Percentiles rank a stretch among this genome's conserved stretches.
Evolutionary conservation across 2,113 vertebrate species (phyloP).

Genomic region (Pelecanoides urinatrix): DNA sequence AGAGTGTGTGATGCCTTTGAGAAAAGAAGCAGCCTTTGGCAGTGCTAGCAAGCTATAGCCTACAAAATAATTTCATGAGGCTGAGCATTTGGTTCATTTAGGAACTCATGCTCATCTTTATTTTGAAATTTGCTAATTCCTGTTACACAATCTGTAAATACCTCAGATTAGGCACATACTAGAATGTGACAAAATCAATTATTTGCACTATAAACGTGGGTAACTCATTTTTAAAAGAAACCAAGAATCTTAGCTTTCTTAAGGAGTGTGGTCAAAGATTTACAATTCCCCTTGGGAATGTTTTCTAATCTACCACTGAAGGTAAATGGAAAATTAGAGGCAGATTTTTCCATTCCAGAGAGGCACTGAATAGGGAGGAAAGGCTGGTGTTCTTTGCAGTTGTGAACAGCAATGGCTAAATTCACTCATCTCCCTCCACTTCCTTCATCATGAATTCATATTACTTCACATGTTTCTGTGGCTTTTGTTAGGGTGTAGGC

Average conservation of each 20-base stretch:
- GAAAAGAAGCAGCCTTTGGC: constrained; percentile 42
- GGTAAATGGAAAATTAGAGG: constrained; percentile 57
- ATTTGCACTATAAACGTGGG: not conserved
- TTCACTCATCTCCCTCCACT: not conserved
- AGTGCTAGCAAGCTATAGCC: not conserved
- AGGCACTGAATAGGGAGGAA: not conserved
- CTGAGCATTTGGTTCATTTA: not conserved
- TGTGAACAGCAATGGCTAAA: not conserved
- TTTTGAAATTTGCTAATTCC: not conserved
- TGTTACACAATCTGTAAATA: not conserved
- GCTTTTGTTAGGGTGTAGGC: not conserved
- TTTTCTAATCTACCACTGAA: constrained; percentile 4
- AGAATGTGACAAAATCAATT: not conserved
- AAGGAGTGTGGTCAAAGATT: not conserved
- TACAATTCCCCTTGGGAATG: constrained; percentile 34
- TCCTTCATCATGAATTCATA: not conserved
- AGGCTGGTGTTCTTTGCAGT: not conserved
- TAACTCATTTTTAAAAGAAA: not conserved
- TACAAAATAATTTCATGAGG: not conserved
- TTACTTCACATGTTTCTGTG: not conserved
- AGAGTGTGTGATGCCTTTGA: constrained; percentile 1
- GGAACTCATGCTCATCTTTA: not conserved
- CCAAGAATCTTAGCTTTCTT: not conserved
- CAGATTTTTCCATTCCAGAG: constrained; percentile 22
- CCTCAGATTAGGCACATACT: not conserved